These are phyloP conservation scores for Serripes groenlandicus DNA, from an alignment of 2,888 invertebrate genomes.

Conservation along the genomic window DNA sequence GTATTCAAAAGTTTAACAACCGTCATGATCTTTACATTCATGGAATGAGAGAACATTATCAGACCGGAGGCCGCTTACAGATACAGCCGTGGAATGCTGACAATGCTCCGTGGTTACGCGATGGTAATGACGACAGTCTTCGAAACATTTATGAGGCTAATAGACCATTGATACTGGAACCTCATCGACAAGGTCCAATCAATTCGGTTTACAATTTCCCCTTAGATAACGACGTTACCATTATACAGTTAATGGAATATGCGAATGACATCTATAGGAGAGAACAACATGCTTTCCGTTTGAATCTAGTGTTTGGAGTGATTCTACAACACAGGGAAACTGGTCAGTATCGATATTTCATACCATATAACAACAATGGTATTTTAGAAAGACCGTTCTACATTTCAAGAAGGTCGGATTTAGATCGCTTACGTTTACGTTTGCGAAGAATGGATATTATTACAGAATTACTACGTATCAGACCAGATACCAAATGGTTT, in stretches of 20 bases:
- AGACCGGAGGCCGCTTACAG: constrained; percentile 27
- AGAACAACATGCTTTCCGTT: constrained; percentile 32
- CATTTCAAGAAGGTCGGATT: constrained; percentile 44
- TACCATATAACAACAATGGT: constrained; percentile 42
- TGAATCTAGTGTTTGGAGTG: constrained; percentile 36
- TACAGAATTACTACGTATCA: constrained; percentile 37
- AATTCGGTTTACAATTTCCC: constrained; percentile 33
- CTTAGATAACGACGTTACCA: constrained; percentile 19
- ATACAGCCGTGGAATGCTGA: constrained; percentile 21
- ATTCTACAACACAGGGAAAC: constrained; percentile 41
- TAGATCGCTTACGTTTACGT: constrained; percentile 20
- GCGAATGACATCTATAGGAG: constrained; percentile 18
- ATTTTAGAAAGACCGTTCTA: constrained; percentile 52
- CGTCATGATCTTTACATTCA: constrained; percentile 31
- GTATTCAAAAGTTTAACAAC: constrained; percentile 25
- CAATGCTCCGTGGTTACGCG: constrained; percentile 9
- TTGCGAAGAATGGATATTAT: constrained; percentile 35
- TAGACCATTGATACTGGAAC: constrained; percentile 29
- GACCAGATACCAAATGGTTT: constrained; percentile 63
- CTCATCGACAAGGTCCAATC: constrained; percentile 30
- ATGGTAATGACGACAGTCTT: constrained; percentile 21
- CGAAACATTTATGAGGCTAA: constrained; percentile 35
- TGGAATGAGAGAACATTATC: constrained; percentile 22
- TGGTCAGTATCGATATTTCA: constrained; percentile 38
- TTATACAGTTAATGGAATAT: constrained; percentile 16